These are phyloP conservation scores for Alligator sinensis DNA, from an alignment of 2,113 vertebrate species.

Conservation along the genomic window DNA sequence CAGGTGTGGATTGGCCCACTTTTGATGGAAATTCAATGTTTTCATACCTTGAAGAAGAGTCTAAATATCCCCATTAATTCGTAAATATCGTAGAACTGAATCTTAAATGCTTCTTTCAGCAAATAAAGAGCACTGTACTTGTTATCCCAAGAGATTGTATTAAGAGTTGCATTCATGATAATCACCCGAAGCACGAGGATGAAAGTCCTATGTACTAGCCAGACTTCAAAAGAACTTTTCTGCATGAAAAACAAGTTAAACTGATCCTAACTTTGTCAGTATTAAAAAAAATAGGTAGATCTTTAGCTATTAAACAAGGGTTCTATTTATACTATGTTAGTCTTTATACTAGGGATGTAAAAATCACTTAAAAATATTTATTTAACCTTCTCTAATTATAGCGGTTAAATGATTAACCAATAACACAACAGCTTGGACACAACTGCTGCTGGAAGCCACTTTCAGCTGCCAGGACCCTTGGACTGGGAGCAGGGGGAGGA, in stretches of 20 bases:
- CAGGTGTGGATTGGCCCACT: neutral
- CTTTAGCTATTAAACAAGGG: neutral
- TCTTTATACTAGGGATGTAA: neutral
- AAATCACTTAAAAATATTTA: no score
- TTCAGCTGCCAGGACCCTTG: no score
- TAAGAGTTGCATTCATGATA: neutral
- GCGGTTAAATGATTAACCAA: no score
- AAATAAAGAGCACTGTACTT: fast-evolving
- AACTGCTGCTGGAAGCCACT: no score
- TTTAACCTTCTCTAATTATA: no score
- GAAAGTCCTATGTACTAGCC: neutral
- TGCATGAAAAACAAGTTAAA: neutral
- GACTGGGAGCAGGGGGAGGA: no score
- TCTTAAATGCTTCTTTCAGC: neutral
- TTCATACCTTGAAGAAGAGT: neutral
- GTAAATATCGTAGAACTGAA: neutral
- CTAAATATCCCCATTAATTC: neutral
- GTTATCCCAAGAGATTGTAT: neutral
- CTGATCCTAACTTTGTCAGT: neutral
- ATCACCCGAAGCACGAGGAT: neutral
- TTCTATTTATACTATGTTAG: neutral
- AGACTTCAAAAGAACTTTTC: neutral
- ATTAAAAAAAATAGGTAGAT: neutral
- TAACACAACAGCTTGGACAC: no score
- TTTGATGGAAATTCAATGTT: neutral